Conservation (phyloP, 2,113 vertebrate genomes). For the Rhinolophus sinicus region DNA sequence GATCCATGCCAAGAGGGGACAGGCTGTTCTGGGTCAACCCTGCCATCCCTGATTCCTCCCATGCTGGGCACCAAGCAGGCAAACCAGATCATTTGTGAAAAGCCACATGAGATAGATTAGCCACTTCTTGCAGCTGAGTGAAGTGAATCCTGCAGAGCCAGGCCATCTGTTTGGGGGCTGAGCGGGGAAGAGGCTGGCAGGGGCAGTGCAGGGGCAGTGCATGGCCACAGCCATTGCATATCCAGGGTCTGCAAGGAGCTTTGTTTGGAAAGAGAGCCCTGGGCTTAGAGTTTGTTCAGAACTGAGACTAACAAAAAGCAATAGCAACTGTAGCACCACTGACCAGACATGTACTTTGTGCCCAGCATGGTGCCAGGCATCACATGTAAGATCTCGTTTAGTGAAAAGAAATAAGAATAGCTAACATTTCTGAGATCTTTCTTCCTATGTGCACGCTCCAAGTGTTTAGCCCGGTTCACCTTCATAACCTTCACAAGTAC, state of each 20-base stretch:
- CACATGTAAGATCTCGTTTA: background rate
- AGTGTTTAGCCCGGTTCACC: background rate
- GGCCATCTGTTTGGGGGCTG: background rate
- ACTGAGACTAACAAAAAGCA: background rate
- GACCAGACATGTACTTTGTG: background rate
- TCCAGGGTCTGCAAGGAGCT: background rate
- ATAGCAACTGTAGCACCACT: background rate
- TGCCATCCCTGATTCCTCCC: background rate
- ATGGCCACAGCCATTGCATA: background rate
- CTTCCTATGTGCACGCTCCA: background rate
- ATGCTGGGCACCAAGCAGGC: background rate
- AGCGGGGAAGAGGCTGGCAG: background rate
- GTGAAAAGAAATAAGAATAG: background rate
- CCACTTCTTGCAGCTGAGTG: conserved; percentile 46
- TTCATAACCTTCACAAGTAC: background rate
- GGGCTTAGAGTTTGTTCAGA: background rate
- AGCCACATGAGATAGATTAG: background rate
- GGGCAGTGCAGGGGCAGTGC: background rate
- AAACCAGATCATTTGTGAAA: conserved; percentile 29
- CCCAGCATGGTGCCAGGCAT: too few relatives aligned
- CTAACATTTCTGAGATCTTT: background rate
- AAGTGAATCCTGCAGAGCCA: background rate
- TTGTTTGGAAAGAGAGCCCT: background rate
- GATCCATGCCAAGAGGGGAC: background rate
- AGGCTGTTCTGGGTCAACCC: background rate